Evolutionary conservation across 2,113 vertebrate genomes (phyloP).

Genomic region (Bubo bubo): DNA sequence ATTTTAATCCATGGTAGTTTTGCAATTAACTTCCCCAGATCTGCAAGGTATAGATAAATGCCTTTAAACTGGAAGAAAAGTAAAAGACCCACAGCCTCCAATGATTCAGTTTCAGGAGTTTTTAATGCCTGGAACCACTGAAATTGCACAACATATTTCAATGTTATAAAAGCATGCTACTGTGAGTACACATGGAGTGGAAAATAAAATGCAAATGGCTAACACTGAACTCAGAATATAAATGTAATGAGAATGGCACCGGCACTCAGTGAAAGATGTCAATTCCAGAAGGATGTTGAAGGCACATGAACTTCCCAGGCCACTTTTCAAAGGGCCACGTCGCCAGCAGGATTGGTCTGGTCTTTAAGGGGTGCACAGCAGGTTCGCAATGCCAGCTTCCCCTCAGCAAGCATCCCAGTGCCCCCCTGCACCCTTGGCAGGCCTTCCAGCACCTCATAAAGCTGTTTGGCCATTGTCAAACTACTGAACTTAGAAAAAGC

Average conservation of each 20-base stretch:
- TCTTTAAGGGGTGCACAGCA: not conserved
- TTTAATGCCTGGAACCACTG: not conserved
- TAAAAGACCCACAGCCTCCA: not conserved
- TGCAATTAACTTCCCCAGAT: not conserved
- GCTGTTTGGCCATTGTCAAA: not conserved
- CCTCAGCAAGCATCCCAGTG: not conserved
- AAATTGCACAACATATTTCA: not conserved
- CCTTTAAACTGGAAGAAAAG: not conserved
- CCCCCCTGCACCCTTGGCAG: not conserved
- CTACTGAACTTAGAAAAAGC: not conserved
- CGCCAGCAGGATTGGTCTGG: fast-evolving
- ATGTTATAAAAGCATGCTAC: not conserved
- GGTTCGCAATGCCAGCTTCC: not conserved
- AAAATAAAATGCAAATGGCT: not conserved
- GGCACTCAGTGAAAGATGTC: not conserved
- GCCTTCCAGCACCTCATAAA: not conserved
- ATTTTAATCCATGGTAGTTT: not conserved
- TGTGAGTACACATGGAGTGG: not conserved
- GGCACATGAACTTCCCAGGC: not conserved
- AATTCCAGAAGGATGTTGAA: not conserved
- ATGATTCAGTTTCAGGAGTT: not conserved
- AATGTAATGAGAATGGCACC: not conserved
- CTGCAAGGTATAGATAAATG: not conserved
- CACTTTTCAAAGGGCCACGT: not conserved
- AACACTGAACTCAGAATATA: not conserved